Evolutionary conservation across 2,797 vertebrate species (phyloP).

Genomic region (Antrozous pallidus): DNA sequence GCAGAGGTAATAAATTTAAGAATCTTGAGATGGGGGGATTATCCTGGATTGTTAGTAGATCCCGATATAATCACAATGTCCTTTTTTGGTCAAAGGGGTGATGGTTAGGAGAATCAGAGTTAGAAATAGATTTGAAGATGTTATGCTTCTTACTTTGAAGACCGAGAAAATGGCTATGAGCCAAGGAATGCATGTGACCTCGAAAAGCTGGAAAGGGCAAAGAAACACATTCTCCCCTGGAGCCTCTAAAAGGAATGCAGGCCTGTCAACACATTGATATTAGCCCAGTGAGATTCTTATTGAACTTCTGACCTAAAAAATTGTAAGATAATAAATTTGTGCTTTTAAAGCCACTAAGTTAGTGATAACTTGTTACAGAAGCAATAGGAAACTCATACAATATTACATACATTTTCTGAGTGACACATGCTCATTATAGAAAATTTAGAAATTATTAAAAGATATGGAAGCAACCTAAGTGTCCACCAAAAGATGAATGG

Average conservation of each 20-base stretch:
- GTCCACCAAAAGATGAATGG: background rate
- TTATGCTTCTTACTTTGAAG: background rate
- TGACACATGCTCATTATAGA: background rate
- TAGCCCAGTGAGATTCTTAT: background rate
- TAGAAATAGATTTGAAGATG: background rate
- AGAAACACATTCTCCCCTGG: background rate
- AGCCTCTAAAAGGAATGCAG: background rate
- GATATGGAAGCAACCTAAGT: background rate
- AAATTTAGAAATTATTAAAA: background rate
- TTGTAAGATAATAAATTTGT: background rate
- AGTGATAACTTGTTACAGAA: constrained; percentile 18
- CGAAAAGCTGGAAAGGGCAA: background rate
- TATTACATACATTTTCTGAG: background rate
- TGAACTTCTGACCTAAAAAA: constrained; percentile 3
- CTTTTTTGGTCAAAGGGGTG: background rate
- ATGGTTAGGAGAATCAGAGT: background rate
- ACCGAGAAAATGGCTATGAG: background rate
- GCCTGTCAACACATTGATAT: background rate
- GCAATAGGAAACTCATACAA: background rate
- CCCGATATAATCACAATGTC: background rate
- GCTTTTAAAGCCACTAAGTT: constrained; percentile 12
- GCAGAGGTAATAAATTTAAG: background rate
- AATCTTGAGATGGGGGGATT: background rate
- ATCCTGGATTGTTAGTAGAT: background rate
- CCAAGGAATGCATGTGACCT: background rate